These are phyloP conservation scores for Cynopterus sphinx DNA, from an alignment of 2,797 vertebrate species.

Conservation along the genomic window DNA sequence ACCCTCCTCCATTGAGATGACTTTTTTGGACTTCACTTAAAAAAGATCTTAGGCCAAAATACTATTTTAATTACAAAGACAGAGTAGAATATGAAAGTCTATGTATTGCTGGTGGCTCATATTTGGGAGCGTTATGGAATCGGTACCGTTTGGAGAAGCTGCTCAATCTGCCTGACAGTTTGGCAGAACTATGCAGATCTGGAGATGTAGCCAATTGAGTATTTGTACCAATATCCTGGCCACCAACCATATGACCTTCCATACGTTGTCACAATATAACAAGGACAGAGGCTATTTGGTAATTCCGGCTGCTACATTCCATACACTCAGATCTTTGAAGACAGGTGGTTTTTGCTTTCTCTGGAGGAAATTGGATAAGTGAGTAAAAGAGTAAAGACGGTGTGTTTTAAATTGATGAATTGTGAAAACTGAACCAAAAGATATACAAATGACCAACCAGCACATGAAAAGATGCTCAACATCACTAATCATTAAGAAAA, in stretches of 20 bases:
- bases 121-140: background rate
- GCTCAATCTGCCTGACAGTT: rapidly evolving
- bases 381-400: background rate
- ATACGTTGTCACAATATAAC: background rate
- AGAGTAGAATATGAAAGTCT: background rate
- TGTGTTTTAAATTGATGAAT: background rate
- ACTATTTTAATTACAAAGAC: background rate
- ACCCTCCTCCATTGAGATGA: background rate
- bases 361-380: background rate
- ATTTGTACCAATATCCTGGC: background rate
- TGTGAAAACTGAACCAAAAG: background rate
- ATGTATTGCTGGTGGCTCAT: background rate
- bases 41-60: background rate
- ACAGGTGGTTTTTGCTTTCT: background rate
- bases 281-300: background rate
- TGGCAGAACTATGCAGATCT: background rate
- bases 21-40: background rate
- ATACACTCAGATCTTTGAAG: background rate
- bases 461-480: background rate
- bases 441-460: background rate
- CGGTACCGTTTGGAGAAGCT: background rate
- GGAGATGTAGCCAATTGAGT: background rate
- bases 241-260: background rate
- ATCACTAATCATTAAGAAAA: background rate
- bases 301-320: background rate